Evolutionary conservation across 2,113 vertebrate genomes (phyloP), one percentile per base, ranked within the genome.

Genomic region (Elephantulus edwardii): DNA sequence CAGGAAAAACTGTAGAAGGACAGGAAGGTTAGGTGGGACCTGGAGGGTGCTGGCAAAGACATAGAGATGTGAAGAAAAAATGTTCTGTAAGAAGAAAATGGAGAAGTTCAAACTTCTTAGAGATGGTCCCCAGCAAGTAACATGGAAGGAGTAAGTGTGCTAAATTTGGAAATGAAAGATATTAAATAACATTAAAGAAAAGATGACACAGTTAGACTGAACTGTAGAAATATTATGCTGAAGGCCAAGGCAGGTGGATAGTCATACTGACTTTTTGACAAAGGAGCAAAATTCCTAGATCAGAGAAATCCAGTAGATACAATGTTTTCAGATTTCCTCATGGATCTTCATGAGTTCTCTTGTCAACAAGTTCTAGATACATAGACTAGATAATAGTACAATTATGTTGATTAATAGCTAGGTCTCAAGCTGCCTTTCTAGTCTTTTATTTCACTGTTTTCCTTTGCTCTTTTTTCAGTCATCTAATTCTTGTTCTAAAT

Each of bases 361-460:
- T 89, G 77, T 95, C 81, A 89, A 70, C 72, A 93, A 58, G 74
- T 52, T 87, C 66, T 86, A 46, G 70, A 92, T 92, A 46, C 90
- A 86, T 28, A 3, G 54, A 35, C 20, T 44, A 40, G 78, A 50
- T 77, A 54, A 72, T 68, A 33, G 16, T 44, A 33, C 64, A 92
- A 81, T 90, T 90, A 89, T 52, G 68, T 35, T 77, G 58, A 77
- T 78, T 88, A 62, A 40, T 87, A 74, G 50, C 40, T 88, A 35
- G 46, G 54, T 50, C 66, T 50, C 20, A 68, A 16, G 44, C 42
- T 89, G 50, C 66, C 30, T 84, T 83, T 62, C 42, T 30, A 84
- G 77, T 56, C 66, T 60, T 90, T 80, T 93, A 92, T 91, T 88
- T 74, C 48, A 35, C 56, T 28, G n/a, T 12, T 83, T 20, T 42